Base-by-base conservation (phyloP, 2,113 vertebrate species). In the Plectropomus leopardus region DNA sequence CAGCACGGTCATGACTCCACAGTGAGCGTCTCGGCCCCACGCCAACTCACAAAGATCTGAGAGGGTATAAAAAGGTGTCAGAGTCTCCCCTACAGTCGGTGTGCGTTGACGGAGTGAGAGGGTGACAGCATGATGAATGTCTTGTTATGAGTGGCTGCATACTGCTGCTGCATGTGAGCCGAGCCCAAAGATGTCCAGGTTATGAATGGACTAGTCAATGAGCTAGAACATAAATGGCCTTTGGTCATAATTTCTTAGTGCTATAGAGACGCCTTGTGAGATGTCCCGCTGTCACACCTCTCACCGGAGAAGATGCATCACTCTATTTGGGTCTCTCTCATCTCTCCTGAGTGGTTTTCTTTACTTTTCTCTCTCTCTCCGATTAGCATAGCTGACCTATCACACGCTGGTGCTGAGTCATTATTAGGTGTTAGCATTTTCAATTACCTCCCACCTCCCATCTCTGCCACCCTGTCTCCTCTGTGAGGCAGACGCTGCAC, bases 351-450 rank as follows among this genome's bases (percentile, higher is more conserved):
- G 34, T 17, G 53, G 16, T 55, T 58, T 36, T 57, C 28, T 77
- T 57, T 53, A 24, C 36, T 57, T 51, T 15, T 34, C 36, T 55
- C 55, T 19, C 44, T 34, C 57, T 63, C 45, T 69, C 44, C 24
- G 67, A 90, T 89, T 91, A 90, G 59, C 87, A 92, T 79, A 86
- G 90, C 63, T 84, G 83, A 88, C 87, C 85, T 69, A 76, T 92
- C 72, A 54, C 91, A 93, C 57, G 2, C 58, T 34, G 83, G 86
- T 82, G 91, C 82, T 15, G 84, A 93, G 78, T 92, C 91, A 92
- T 91, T 86, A 91, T 89, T 74, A 85, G 84, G 91, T 82, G 89
- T 89, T 78, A 83, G 89, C 83, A 86, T 90, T 92, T 90, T 91
- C 86, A 89, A 92, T 88, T 88, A 87, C 63, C 84, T 74, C 81